These are phyloP conservation scores for Xestia xanthographa DNA, from an alignment of 2,888 invertebrate genomes.

Conservation along the genomic window DNA sequence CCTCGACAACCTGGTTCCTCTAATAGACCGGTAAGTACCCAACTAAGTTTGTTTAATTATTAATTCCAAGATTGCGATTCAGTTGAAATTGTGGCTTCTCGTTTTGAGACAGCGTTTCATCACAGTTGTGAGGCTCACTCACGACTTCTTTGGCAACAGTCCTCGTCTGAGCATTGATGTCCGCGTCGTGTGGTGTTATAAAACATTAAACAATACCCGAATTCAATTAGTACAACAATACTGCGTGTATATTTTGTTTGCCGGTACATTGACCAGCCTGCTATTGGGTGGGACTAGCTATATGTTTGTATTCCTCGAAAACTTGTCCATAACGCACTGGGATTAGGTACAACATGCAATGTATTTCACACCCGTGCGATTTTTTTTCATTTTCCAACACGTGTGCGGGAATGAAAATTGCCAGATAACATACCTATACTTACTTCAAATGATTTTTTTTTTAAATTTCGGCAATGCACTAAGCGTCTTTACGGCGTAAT, in stretches of 20 bases:
- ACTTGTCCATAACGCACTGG: no score
- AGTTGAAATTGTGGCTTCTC: slow-evolving; percentile 23
- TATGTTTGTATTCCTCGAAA: slow-evolving; percentile 32
- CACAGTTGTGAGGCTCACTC: slow-evolving; percentile 69
- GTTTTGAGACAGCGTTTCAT: slow-evolving; percentile 69
- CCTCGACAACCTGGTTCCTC: slow-evolving; percentile 96
- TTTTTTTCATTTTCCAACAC: no score
- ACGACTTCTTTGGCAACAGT: slow-evolving; percentile 75
- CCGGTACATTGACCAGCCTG: slow-evolving; percentile 40
- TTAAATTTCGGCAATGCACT: no score
- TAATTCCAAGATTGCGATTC: slow-evolving; percentile 27
- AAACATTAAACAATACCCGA: slow-evolving; percentile 63
- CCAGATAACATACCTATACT: no score
- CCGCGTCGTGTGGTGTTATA: slow-evolving; percentile 45
- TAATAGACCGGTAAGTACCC: slow-evolving; percentile 92
- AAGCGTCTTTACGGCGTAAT: no score
- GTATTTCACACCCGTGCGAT: no score
- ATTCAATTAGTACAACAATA: slow-evolving; percentile 63
- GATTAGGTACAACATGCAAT: no score
- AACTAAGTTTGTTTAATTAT: slow-evolving; percentile 20
- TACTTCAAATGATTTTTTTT: no score
- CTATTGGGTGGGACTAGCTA: slow-evolving; percentile 25
- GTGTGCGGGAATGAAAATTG: no score
- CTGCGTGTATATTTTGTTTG: slow-evolving; percentile 46
- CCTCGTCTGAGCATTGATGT: slow-evolving; percentile 48